Conservation (phyloP, 2,113 vertebrate species). For the Uria lomvia region DNA sequence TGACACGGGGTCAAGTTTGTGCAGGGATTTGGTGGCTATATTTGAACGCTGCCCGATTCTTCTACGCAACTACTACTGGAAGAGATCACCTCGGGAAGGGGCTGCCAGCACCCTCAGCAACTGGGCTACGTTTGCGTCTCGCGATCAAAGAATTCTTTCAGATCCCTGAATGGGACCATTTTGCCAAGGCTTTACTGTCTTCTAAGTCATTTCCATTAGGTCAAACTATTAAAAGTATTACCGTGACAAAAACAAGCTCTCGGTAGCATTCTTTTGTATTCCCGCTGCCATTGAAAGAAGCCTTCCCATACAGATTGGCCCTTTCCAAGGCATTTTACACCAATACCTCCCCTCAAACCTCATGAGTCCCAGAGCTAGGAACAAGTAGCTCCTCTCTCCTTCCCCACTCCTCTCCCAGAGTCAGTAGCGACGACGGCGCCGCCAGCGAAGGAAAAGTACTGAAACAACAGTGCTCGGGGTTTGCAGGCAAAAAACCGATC, state of each 20-base stretch:
- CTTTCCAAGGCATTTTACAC: neutral
- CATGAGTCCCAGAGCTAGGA: neutral
- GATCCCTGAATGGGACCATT: neutral
- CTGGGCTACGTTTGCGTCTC: accelerated
- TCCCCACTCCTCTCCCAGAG: neutral
- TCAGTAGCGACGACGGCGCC: neutral
- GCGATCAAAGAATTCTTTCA: neutral
- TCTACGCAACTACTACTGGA: neutral
- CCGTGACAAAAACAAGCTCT: neutral
- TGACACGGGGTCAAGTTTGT: neutral
- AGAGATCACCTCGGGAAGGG: neutral
- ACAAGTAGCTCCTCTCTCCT: neutral
- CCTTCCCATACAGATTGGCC: accelerated
- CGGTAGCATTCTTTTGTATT: neutral
- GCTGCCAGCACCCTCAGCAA: neutral
- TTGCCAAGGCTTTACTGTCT: neutral
- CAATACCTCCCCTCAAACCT: neutral
- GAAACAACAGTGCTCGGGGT: neutral
- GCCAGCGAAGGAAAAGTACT: neutral
- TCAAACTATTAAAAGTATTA: neutral
- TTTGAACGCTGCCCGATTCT: neutral
- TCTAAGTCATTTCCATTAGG: neutral
- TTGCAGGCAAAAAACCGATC: neutral
- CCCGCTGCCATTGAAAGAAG: neutral
- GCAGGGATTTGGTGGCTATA: slow-evolving; percentile 9